phyloP scores from a whole-genome alignment of 2,113 vertebrate species.

The Seriola quinqueradiata region DNA sequence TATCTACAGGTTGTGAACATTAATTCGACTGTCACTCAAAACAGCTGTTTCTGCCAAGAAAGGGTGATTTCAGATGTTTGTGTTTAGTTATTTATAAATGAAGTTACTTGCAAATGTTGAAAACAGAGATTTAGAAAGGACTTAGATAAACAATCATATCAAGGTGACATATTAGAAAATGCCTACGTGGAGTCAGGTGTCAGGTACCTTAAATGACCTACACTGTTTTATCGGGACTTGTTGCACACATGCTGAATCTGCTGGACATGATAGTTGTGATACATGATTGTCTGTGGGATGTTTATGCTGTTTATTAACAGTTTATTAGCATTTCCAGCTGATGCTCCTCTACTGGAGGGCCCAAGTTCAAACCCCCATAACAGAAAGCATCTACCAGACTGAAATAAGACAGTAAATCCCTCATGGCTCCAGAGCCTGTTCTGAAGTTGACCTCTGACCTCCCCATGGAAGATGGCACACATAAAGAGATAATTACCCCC shows the following conservation, averaged over 20 bases:
- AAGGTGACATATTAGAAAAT: too few species aligned
- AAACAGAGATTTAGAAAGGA: background rate
- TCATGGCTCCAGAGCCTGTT: background rate
- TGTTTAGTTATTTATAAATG: background rate
- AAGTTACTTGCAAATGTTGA: background rate
- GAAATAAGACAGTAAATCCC: background rate
- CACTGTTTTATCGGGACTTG: background rate
- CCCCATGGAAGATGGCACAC: too few species aligned
- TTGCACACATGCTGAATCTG: background rate
- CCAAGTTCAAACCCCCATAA: background rate
- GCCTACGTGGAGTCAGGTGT: too few species aligned
- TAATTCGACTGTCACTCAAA: background rate
- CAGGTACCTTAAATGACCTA: background rate
- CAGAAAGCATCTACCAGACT: background rate
- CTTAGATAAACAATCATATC: too few species aligned
- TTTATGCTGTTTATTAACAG: background rate
- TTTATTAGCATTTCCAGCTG: background rate
- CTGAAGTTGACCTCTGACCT: constrained; percentile 1
- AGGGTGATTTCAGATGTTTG: background rate
- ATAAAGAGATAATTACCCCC: background rate
- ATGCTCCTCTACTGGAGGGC: background rate
- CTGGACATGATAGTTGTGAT: background rate
- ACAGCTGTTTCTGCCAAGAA: background rate
- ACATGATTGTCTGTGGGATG: background rate
- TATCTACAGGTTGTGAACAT: background rate